A percentile compares a stretch with the other conserved stretches of the same genome.
These are phyloP conservation scores for Allolobophora icterica DNA, from an alignment of 2,888 invertebrate species.

Conservation along the genomic window DNA sequence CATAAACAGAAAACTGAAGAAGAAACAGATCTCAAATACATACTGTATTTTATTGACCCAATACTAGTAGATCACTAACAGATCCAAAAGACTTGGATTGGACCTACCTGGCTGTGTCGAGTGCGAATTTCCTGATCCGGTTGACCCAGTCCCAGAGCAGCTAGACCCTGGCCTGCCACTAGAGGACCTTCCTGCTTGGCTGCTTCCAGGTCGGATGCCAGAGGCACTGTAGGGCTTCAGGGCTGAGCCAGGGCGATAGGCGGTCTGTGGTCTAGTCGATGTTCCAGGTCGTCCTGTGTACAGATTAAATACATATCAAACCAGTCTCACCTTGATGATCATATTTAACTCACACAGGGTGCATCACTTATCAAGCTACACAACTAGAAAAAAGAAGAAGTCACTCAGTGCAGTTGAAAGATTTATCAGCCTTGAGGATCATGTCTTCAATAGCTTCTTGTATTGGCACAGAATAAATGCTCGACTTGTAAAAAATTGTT, in stretches of 20 bases:
- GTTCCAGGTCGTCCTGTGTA: conserved; percentile 30
- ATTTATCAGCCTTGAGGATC: background rate
- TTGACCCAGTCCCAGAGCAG: conserved; percentile 33
- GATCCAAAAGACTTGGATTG: background rate
- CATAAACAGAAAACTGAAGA: background rate
- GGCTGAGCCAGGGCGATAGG: conserved; percentile 60
- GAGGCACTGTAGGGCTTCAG: conserved; percentile 48
- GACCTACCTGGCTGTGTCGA: background rate
- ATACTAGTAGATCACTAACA: background rate
- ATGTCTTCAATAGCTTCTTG: background rate
- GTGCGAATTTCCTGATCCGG: background rate
- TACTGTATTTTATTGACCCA: background rate
- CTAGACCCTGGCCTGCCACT: conserved; percentile 32
- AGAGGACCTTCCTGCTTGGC: conserved; percentile 50
- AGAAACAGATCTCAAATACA: background rate
- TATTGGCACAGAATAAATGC: no score
- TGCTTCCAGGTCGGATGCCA: conserved; percentile 12
- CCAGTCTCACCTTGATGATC: background rate
- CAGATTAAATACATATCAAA: background rate
- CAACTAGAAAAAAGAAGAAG: background rate
- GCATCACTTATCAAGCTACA: background rate
- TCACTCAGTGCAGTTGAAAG: background rate
- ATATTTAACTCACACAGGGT: background rate
- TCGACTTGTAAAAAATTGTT: background rate
- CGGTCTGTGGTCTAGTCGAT: conserved; percentile 46